phyloP scores from a whole-genome alignment of 2,888 invertebrate species.

The Nomada lathburiana region DNA sequence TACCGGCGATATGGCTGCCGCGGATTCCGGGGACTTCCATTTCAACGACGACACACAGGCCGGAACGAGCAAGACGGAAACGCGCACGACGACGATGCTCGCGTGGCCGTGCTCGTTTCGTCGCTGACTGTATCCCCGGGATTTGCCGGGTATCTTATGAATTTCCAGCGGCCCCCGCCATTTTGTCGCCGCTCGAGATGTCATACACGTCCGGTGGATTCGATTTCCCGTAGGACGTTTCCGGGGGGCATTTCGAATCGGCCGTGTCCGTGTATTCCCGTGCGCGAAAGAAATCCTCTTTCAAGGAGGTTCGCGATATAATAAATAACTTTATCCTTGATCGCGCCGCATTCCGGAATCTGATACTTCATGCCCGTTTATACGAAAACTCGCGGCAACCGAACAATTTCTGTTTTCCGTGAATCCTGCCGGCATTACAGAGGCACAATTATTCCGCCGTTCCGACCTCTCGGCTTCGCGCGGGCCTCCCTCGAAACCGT shows the following conservation, averaged over 20 bases:
- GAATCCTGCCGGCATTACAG: background rate
- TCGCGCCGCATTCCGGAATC: too few relatives aligned
- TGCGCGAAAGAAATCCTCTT: too few relatives aligned
- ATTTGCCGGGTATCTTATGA: slow-evolving; percentile 67
- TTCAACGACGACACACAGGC: slow-evolving; percentile 24
- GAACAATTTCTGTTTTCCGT: background rate
- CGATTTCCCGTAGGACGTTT: slow-evolving; percentile 6
- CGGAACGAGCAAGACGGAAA: background rate
- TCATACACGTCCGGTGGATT: slow-evolving; percentile 1
- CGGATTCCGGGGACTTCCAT: slow-evolving; percentile 60
- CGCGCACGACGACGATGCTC: slow-evolving; percentile 58
- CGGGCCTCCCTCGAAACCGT: background rate
- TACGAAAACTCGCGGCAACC: too few relatives aligned
- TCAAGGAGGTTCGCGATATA: too few relatives aligned
- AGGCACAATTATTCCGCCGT: background rate
- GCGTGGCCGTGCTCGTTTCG: slow-evolving; percentile 23
- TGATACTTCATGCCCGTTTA: too few relatives aligned
- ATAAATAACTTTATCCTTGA: too few relatives aligned
- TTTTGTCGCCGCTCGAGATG: slow-evolving; percentile 62
- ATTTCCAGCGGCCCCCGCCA: slow-evolving; percentile 66
- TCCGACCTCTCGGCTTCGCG: background rate
- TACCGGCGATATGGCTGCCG: slow-evolving; percentile 73
- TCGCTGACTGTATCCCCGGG: slow-evolving; percentile 43
- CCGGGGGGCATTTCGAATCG: too few relatives aligned
- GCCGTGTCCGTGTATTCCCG: too few relatives aligned